phyloP scores from a whole-genome alignment of 2,113 vertebrate species.

The Ceyx margarethae region DNA sequence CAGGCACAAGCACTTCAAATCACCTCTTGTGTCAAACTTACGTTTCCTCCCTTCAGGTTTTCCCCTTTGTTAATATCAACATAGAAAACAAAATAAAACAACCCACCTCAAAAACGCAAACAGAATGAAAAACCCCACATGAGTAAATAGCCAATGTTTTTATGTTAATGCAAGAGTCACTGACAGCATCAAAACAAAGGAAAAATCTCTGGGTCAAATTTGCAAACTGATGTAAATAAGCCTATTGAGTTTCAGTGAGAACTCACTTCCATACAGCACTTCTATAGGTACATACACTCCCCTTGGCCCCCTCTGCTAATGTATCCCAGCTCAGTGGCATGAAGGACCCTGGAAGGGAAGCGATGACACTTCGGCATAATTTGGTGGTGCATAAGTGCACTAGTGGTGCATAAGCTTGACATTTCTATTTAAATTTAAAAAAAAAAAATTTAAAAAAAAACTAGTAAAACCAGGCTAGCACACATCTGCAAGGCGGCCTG shows the following conservation, averaged over 20 bases:
- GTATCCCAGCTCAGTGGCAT: not conserved
- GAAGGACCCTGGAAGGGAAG: not conserved
- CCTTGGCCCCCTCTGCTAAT: fast-evolving
- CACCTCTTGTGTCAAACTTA: not conserved
- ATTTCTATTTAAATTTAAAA: not conserved
- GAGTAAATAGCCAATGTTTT: slow-evolving; percentile 9
- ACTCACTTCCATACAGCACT: not conserved
- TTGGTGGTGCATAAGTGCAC: not conserved
- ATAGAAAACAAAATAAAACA: not conserved
- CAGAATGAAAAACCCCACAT: not conserved
- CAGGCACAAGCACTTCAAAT: not conserved
- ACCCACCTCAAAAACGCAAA: slow-evolving; percentile 39
- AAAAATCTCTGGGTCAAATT: slow-evolving; percentile 32
- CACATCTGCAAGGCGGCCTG: slow-evolving; percentile 30
- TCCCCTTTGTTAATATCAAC: not conserved
- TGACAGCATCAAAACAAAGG: slow-evolving; percentile 57
- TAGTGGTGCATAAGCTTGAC: not conserved
- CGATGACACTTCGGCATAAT: not conserved
- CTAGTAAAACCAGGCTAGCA: not conserved
- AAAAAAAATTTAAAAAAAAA: not conserved
- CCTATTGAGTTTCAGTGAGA: not conserved
- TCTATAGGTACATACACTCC: fast-evolving
- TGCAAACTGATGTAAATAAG: slow-evolving; percentile 43
- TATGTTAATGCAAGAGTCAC: slow-evolving; percentile 12
- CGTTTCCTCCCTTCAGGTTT: not conserved